Evolutionary conservation across 2,113 vertebrate genomes (phyloP).

Genomic region (Patagioenas fasciata): DNA sequence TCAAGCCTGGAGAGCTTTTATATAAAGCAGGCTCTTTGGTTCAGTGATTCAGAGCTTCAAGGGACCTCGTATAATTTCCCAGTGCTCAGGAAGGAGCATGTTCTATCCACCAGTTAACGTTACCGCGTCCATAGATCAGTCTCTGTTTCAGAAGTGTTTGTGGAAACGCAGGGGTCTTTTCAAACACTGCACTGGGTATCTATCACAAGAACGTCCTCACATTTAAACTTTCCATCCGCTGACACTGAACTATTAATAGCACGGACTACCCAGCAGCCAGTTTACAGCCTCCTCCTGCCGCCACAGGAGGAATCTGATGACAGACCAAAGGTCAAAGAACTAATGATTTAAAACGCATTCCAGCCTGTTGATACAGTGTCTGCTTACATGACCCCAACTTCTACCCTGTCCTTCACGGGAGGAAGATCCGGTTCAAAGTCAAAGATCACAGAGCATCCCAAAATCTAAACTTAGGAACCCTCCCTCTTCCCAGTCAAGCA

Average conservation of each 20-base stretch:
- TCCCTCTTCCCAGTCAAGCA: background rate
- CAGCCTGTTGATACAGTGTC: slow-evolving; percentile 31
- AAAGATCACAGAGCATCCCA: slow-evolving; percentile 16
- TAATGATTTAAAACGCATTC: slow-evolving; percentile 61
- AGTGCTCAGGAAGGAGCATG: background rate
- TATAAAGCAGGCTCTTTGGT: background rate
- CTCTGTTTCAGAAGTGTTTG: background rate
- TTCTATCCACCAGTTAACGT: background rate
- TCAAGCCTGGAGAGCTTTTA: background rate
- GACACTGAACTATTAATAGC: slow-evolving; percentile 13
- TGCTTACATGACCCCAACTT: slow-evolving; percentile 37
- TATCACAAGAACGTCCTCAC: background rate
- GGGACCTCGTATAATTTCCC: background rate
- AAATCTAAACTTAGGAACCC: background rate
- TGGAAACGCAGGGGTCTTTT: background rate
- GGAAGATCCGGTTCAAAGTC: slow-evolving; percentile 45
- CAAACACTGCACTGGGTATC: background rate
- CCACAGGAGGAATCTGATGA: slow-evolving; percentile 16
- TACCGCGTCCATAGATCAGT: background rate
- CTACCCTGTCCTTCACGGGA: background rate
- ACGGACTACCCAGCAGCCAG: background rate
- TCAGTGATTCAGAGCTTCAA: background rate
- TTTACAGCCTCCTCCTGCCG: background rate
- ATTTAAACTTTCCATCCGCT: background rate
- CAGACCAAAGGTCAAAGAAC: slow-evolving; percentile 65